Evolutionary conservation across 2,797 vertebrate genomes (phyloP).

Genomic region (Rhodeus uyekii): DNA sequence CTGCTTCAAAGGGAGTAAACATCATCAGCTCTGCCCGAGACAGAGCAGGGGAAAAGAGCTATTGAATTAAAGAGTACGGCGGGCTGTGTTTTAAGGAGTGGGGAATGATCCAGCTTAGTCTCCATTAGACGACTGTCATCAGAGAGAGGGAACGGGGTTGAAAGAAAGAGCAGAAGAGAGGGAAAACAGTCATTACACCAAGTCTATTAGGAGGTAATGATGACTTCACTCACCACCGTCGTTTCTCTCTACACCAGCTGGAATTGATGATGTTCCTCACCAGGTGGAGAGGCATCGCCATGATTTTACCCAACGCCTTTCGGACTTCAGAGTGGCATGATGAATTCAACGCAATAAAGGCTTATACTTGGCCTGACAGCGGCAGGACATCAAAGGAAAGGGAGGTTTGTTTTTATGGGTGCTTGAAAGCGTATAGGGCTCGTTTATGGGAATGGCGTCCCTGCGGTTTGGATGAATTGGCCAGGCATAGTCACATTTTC

Average conservation of each 20-base stretch:
- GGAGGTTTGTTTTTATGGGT: constrained; percentile 19
- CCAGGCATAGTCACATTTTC: not conserved
- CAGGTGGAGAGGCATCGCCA: constrained; percentile 3
- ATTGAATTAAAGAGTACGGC: constrained; percentile 24
- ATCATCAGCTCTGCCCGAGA: not conserved
- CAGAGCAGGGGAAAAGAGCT: constrained; percentile 10
- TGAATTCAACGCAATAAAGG: constrained; percentile 9
- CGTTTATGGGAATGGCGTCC: constrained; percentile 12
- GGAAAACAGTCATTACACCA: constrained; percentile 43
- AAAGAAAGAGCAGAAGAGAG: constrained; percentile 16
- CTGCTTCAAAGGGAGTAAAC: constrained; percentile 49
- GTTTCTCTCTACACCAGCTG: constrained; percentile 7
- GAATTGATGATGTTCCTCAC: constrained; percentile 20
- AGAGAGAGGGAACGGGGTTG: constrained; percentile 27
- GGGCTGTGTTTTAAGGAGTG: constrained; percentile 33
- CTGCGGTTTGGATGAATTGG: not conserved
- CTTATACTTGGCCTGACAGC: constrained; percentile 6
- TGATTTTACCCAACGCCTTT: constrained; percentile 10
- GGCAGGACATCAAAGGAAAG: not conserved
- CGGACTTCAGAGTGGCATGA: not conserved
- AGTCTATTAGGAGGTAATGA: constrained; percentile 55
- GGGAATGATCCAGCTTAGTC: constrained; percentile 41
- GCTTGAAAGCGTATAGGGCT: constrained; percentile 8
- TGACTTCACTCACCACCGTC: constrained; percentile 32
- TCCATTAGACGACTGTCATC: constrained; percentile 46